phyloP scores from a whole-genome alignment of 2,888 invertebrate genomes.

The Physocephala rufipes region DNA sequence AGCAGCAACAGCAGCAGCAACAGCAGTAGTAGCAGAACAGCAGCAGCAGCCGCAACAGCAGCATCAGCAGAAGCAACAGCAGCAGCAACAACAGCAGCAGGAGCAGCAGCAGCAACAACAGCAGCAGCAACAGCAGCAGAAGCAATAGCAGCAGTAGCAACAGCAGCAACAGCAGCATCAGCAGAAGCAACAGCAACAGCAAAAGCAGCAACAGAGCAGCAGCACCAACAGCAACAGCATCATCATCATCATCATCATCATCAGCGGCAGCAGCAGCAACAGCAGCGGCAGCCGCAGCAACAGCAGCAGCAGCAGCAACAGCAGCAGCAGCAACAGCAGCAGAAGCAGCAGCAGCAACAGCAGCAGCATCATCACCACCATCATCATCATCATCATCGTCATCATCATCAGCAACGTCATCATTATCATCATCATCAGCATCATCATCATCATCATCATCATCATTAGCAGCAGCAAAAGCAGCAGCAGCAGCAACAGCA shows the following conservation, averaged over 20 bases:
- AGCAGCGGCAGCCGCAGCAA: too few species aligned
- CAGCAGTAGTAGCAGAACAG: background rate
- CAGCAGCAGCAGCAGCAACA: too few species aligned
- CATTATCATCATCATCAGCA: conserved; percentile 34
- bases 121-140: background rate
- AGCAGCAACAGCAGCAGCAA: too few species aligned
- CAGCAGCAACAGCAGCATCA: conserved; percentile 34
- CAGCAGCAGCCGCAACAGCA: conserved; percentile 23
- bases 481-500: too few species aligned
- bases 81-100: too few species aligned
- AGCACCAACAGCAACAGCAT: too few species aligned
- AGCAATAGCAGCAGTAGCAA: conserved; percentile 22
- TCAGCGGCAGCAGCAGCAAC: too few species aligned
- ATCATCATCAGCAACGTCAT: conserved; percentile 41
- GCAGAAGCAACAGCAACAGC: background rate
- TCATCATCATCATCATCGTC: conserved; percentile 37
- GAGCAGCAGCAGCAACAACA: background rate
- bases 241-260: too few species aligned
- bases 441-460: background rate
- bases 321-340: too few species aligned
- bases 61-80: conserved; percentile 37
- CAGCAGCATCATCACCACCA: too few species aligned
- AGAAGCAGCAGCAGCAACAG: too few species aligned
- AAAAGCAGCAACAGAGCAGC: too few species aligned
- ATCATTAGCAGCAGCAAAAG: background rate